Evolutionary conservation across 2,113 vertebrate species (phyloP).

Genomic region (Telmatochromis bifrenatus): DNA sequence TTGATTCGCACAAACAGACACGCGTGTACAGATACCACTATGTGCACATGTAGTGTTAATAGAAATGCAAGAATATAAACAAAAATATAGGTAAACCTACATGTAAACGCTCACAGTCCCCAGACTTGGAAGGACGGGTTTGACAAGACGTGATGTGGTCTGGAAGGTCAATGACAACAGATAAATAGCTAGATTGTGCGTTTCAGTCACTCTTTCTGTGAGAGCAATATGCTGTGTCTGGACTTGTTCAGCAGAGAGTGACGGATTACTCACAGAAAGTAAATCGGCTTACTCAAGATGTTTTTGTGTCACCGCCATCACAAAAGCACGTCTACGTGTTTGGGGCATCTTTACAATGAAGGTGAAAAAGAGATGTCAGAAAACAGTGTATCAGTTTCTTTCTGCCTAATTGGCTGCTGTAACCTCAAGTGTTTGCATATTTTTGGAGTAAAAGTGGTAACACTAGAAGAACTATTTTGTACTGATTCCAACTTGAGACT

Average conservation of each 20-base stretch:
- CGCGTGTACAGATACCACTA: background rate
- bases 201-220: background rate
- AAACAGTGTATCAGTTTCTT: background rate
- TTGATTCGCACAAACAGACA: background rate
- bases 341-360: background rate
- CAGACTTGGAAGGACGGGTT: background rate
- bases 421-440: background rate
- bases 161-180: background rate
- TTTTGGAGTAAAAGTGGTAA: background rate
- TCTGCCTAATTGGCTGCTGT: background rate
- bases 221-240: conserved; percentile 4
- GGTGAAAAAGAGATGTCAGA: background rate
- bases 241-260: conserved; percentile 47
- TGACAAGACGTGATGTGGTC: background rate
- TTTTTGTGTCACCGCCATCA: background rate
- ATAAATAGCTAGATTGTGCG: background rate
- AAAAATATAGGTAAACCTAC: background rate
- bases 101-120: background rate
- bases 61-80: background rate
- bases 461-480: background rate
- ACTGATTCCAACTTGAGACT: background rate
- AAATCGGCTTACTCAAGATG: conserved; percentile 35
- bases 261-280: conserved; percentile 29
- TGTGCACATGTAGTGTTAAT: background rate
- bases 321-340: background rate